Base-by-base conservation (phyloP, 2,797 vertebrate species). In the Rhabdomys pumilio region DNA sequence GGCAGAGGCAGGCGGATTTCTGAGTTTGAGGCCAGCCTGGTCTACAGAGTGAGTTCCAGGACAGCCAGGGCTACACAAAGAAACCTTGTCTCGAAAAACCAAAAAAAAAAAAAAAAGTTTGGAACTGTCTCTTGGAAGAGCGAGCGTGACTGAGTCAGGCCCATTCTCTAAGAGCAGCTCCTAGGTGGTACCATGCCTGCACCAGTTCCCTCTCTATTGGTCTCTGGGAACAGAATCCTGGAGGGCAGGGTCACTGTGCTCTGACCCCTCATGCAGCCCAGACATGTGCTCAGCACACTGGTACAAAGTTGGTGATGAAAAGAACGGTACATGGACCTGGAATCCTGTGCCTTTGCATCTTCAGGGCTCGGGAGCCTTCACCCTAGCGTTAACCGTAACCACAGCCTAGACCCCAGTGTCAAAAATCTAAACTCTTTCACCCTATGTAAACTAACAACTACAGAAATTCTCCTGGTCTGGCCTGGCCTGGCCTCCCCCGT, bases 131-230 rank as follows among this genome's bases (percentile, higher is more conserved):
- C 79, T 6, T 29, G 6, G 12, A 93, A 41, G 50, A 75, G 0
- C 15, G 53, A 15, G 53, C 19, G 0, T 1, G 17, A 47, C 6
- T 14, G 5, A 15, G n/a, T 47, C 61, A 7, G 55, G 26, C 5
- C 31, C 57, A 29, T 3, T 63, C n/a, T 57, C 83, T 4, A 22
- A 61, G 82, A 61, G 13, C 3, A 1, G 13, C 72, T 73, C 7
- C 3, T 3, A 3, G 47, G 13, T 26, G 8, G 10, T 0, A 4
- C 4, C 0, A 0, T 14, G 1, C 3, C 6, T 4, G 5, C 61
- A 31, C 59, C 10, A 22, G 38, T 3, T 53, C 63, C 41, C 59
- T 41, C 67, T 1, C 1, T 0, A 26, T 12, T 26, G 34, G 88
- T 13, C 47, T 83, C 50, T 22, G 38, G 44, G 72, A 55, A 29